phyloP scores from a whole-genome alignment of 2,113 vertebrate genomes.

The Pachycephala philippinensis region DNA sequence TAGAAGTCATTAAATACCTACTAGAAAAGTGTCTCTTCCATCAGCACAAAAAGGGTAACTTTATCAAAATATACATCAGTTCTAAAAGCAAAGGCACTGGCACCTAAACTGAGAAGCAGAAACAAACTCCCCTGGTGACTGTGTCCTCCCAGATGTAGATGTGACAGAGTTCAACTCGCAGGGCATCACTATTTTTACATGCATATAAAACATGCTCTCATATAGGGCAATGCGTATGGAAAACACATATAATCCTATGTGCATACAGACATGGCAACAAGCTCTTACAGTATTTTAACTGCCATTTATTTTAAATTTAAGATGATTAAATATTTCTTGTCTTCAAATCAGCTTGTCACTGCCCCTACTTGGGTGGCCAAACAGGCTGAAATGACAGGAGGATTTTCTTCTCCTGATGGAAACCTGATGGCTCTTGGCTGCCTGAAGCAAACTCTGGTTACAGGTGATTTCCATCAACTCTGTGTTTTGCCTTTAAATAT shows the following conservation, averaged over 20 bases:
- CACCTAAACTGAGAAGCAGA: not conserved
- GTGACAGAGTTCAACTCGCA: not conserved
- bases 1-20: not conserved
- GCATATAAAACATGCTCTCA: not conserved
- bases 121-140: not conserved
- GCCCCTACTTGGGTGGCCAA: not conserved
- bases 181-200: not conserved
- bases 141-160: not conserved
- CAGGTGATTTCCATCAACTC: not conserved
- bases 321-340: not conserved
- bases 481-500: not conserved
- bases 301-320: not conserved
- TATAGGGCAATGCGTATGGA: not conserved
- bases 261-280: not conserved
- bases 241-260: not conserved
- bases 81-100: not conserved
- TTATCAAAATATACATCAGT: not conserved
- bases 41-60: not conserved
- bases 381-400: not conserved
- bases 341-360: not conserved
- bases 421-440: not conserved
- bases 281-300: not conserved
- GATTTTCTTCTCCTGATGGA: not conserved
- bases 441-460: not conserved
- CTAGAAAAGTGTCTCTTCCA: not conserved